These are phyloP conservation scores for Tympanoctomys barrerae DNA, from an alignment of 2,797 vertebrate genomes.

Conservation along the genomic window DNA sequence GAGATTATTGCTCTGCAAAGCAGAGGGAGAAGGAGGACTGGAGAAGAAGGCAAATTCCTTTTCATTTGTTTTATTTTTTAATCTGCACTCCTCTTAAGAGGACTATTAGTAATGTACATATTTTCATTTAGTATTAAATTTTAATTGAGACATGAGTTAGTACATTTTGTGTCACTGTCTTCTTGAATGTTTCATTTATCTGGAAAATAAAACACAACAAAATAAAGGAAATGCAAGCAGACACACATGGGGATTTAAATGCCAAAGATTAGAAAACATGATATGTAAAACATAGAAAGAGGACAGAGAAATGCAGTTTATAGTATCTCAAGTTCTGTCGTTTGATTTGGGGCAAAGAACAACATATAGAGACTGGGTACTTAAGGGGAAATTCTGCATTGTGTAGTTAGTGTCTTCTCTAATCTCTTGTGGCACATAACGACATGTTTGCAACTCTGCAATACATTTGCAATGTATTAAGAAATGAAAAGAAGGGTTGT, in stretches of 20 bases:
- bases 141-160: background rate
- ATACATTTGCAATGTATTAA: background rate
- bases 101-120: background rate
- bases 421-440: background rate
- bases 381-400: background rate
- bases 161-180: background rate
- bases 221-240: background rate
- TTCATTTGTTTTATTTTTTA: background rate
- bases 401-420: background rate
- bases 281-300: background rate
- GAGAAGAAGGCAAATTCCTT: background rate
- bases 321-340: background rate
- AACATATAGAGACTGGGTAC: background rate
- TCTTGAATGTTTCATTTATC: background rate
- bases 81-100: background rate
- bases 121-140: background rate
- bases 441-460: background rate
- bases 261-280: background rate
- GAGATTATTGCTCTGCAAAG: background rate
- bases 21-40: background rate
- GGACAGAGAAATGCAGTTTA: background rate
- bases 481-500: background rate
- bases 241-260: background rate
- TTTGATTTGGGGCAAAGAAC: background rate
- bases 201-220: background rate